These are phyloP conservation scores for Andrena bucephala DNA, from an alignment of 2,888 invertebrate species.

Conservation along the genomic window DNA sequence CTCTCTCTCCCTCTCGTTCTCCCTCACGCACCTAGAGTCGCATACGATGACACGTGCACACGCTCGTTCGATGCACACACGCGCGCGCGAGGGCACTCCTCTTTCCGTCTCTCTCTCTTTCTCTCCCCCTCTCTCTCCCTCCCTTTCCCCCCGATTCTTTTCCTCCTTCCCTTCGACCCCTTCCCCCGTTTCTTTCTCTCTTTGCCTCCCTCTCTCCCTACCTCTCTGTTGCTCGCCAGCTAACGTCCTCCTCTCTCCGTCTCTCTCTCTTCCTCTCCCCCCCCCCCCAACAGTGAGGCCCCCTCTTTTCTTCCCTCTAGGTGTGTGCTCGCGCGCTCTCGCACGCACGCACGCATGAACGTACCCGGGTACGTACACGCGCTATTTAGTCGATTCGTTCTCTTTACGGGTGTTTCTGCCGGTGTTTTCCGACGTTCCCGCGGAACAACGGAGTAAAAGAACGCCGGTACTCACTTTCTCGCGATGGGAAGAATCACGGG, in stretches of 20 bases:
- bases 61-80: conserved; percentile 60
- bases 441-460: background rate
- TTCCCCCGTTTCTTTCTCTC: conserved; percentile 35
- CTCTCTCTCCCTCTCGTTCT: conserved; percentile 41
- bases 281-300: conserved; percentile 30
- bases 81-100: conserved; percentile 61
- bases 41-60: conserved; percentile 73
- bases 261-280: conserved; percentile 10
- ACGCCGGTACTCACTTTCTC: conserved; percentile 66
- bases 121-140: conserved; percentile 36
- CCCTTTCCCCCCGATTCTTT: conserved; percentile 3
- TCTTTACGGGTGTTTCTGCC: background rate
- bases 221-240: conserved; percentile 41
- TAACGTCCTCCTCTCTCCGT: conserved; percentile 33
- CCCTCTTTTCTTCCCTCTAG: conserved; percentile 55
- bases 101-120: conserved; percentile 43
- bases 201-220: conserved; percentile 13
- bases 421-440: background rate
- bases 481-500: conserved; percentile 54
- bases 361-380: background rate
- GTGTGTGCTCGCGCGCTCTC: conserved; percentile 59
- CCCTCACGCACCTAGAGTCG: conserved; percentile 62
- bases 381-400: background rate
- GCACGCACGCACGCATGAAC: conserved; percentile 31
- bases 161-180: conserved; percentile 4